These are phyloP conservation scores for Erebia palarica DNA, from an alignment of 2,888 invertebrate genomes.

Conservation along the genomic window DNA sequence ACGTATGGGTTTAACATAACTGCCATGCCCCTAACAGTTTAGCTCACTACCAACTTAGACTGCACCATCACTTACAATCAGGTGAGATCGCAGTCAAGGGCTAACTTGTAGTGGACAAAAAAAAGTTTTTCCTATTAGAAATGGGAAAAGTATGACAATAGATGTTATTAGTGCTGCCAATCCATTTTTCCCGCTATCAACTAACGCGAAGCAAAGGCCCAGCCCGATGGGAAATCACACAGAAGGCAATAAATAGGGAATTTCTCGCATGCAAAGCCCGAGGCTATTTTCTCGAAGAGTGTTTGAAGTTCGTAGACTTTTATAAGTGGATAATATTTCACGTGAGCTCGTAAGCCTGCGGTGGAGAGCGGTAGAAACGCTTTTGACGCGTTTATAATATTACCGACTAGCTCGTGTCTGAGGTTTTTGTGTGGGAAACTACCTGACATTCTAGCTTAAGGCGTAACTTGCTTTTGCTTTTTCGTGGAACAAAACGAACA, in stretches of 20 bases:
- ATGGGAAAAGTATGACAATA: slow-evolving; percentile 14
- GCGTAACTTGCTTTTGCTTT: too few species aligned
- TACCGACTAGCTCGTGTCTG: not conserved
- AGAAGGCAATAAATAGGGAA: slow-evolving; percentile 48
- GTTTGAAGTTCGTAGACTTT: slow-evolving; percentile 36
- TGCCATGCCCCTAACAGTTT: too few species aligned
- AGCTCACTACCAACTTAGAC: too few species aligned
- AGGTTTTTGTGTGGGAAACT: too few species aligned
- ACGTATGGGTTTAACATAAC: too few species aligned
- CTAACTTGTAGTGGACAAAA: not conserved
- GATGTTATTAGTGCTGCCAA: slow-evolving; percentile 22
- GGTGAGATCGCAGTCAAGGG: too few species aligned
- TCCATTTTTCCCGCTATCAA: slow-evolving; percentile 25
- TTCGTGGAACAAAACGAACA: too few species aligned
- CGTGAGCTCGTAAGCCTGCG: slow-evolving; percentile 32
- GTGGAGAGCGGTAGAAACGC: slow-evolving; percentile 24
- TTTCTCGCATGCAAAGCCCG: slow-evolving; percentile 39
- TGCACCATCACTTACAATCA: too few species aligned
- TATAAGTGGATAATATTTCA: slow-evolving; percentile 40
- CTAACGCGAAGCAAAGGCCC: slow-evolving; percentile 19
- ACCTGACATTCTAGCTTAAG: too few species aligned
- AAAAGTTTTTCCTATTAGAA: not conserved
- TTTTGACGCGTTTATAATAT: slow-evolving; percentile 33
- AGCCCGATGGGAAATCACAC: slow-evolving; percentile 50
- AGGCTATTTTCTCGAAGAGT: slow-evolving; percentile 26